Conservation (phyloP, 92 coral and sea anemone genomes). For the Palythoa grandis region DNA sequence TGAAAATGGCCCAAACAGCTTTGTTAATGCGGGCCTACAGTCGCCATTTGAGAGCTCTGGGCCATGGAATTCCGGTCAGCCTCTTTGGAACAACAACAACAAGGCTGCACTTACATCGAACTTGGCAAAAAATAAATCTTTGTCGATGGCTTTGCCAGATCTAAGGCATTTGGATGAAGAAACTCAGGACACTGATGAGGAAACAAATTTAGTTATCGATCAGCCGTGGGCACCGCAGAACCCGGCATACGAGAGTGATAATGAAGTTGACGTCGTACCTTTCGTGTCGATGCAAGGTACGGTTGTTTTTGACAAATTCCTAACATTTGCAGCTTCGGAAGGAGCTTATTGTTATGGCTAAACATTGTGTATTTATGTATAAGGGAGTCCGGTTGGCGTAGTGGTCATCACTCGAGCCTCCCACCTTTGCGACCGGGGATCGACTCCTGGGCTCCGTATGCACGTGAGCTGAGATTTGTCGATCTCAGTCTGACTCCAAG, state of each 20-base stretch:
- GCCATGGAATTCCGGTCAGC: conserved; percentile 39
- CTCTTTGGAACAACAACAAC: conserved; percentile 58
- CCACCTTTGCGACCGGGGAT: too few species aligned
- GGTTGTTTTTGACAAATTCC: background rate
- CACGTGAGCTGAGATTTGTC: too few species aligned
- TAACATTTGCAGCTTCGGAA: background rate
- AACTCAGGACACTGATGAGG: conserved; percentile 26
- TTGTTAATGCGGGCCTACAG: conserved; percentile 1
- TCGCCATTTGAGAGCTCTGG: background rate
- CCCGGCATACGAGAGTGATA: conserved; percentile 78
- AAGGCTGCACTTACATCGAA: conserved; percentile 61
- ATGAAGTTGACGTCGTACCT: conserved; percentile 45
- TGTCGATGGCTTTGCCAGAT: conserved; percentile 86
- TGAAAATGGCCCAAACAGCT: background rate
- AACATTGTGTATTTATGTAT: background rate
- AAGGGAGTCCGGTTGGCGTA: too few species aligned
- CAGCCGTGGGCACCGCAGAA: conserved; percentile 65
- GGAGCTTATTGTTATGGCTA: background rate
- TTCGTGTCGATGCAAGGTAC: conserved; percentile 27
- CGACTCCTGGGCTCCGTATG: too few species aligned
- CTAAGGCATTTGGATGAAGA: conserved; percentile 76
- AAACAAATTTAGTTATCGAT: conserved; percentile 7
- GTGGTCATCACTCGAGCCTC: too few species aligned
- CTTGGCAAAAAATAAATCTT: conserved; percentile 79
- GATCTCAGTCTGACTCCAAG: too few species aligned